Percentiles rank a stretch among this genome's conserved stretches.
Evolutionary conservation across 2,113 vertebrate genomes (phyloP).

Genomic region (Phrynocephalus versicolor): DNA sequence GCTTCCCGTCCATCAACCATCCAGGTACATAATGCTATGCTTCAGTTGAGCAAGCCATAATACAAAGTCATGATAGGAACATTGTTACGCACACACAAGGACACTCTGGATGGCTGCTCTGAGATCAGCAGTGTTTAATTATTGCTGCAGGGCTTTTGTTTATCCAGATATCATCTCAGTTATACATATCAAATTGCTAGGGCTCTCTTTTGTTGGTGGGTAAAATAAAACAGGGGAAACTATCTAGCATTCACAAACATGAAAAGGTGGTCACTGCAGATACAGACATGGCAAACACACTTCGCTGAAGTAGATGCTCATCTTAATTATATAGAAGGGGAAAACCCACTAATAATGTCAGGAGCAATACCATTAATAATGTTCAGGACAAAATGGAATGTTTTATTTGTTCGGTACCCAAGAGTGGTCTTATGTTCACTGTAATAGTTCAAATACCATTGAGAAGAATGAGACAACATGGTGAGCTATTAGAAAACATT

Average conservation of each 20-base stretch:
- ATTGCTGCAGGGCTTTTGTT: constrained; percentile 14
- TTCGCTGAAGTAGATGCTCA: constrained; percentile 16
- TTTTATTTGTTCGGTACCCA: constrained; percentile 3
- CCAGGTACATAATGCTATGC: background rate
- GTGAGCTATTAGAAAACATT: background rate
- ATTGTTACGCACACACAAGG: background rate
- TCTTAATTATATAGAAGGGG: background rate
- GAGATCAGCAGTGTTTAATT: background rate
- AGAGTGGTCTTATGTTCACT: background rate
- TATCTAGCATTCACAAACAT: constrained; percentile 4
- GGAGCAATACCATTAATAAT: background rate
- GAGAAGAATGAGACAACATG: background rate
- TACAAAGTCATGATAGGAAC: background rate
- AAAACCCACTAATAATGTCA: background rate
- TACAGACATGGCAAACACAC: background rate
- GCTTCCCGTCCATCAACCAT: background rate
- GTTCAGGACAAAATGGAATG: background rate
- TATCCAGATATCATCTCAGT: constrained; percentile 18
- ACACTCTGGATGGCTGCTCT: background rate
- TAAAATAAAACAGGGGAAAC: constrained; percentile 45
- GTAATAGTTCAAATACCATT: background rate
- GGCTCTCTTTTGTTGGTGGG: constrained; percentile 15
- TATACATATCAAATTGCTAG: constrained; percentile 31
- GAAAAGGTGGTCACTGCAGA: background rate
- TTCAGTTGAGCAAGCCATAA: constrained; percentile 2